Percentiles rank a stretch among this genome's conserved stretches.
phyloP scores from a whole-genome alignment of 2,797 vertebrate genomes.

The Diceros bicornis region DNA sequence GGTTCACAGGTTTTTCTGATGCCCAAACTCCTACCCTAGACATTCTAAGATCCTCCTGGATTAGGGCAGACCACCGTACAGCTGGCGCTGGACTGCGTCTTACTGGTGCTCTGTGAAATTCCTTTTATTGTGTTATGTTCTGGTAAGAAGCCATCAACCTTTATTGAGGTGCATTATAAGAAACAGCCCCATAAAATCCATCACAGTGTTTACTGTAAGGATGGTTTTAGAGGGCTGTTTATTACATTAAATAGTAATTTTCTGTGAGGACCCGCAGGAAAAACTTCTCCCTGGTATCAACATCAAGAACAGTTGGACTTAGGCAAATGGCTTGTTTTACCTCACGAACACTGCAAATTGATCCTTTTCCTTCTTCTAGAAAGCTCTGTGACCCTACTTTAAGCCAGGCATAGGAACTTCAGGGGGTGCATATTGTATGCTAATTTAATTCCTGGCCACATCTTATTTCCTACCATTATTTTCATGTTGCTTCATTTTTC shows the following conservation, averaged over 20 bases:
- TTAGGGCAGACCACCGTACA: conserved; percentile 8
- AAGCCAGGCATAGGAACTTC: neutral
- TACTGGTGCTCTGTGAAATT: neutral
- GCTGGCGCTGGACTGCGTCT: neutral
- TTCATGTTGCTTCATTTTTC: conserved; percentile 47
- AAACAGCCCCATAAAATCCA: conserved; percentile 64
- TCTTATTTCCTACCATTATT: conserved; percentile 37
- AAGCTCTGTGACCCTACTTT: neutral
- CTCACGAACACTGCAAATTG: neutral
- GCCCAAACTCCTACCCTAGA: neutral
- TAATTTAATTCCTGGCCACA: neutral
- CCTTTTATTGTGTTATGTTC: conserved; percentile 49
- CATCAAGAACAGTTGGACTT: neutral
- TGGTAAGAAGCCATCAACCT: conserved; percentile 59
- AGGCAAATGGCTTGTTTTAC: neutral
- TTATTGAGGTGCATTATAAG: conserved; percentile 64
- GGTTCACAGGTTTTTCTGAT: neutral
- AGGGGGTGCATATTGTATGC: neutral
- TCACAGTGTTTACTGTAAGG: conserved; percentile 25
- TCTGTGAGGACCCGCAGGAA: conserved; percentile 53
- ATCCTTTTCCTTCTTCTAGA: neutral
- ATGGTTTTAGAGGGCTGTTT: conserved; percentile 28
- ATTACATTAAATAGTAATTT: conserved; percentile 62
- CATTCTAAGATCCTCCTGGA: neutral
- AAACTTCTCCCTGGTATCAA: neutral